Percentiles rank a stretch among this genome's conserved stretches.
phyloP scores from a whole-genome alignment of 2,888 invertebrate genomes.

The Drosophila mimica region DNA sequence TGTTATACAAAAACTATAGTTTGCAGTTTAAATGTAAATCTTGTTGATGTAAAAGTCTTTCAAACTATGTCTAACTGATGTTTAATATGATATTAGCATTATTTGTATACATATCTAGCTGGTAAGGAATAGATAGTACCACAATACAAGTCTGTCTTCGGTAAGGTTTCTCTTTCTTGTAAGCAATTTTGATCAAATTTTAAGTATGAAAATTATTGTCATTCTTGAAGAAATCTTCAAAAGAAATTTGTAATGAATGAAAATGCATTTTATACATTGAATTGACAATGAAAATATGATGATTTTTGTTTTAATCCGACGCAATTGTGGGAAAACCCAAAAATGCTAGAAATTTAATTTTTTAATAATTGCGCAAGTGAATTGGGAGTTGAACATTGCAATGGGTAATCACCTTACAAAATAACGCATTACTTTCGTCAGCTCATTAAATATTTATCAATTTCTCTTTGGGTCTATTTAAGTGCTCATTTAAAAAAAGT shows the following conservation, averaged over 20 bases:
- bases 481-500: neutral
- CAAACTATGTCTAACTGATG: neutral
- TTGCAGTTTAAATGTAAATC: constrained; percentile 23
- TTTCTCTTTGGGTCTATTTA: neutral
- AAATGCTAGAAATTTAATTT: rapidly evolving
- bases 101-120: neutral
- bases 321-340: neutral
- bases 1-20: constrained; percentile 10
- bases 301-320: no score
- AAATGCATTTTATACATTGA: neutral
- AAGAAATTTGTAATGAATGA: neutral
- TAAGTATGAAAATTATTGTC: neutral
- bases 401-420: neutral
- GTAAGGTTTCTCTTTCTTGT: neutral
- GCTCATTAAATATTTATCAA: neutral
- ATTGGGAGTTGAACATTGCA: neutral
- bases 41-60: constrained; percentile 16
- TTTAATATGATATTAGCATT: neutral
- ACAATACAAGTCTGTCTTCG: neutral
- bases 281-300: no score
- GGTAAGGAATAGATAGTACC: neutral
- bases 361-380: neutral
- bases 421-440: neutral
- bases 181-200: neutral
- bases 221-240: neutral